phyloP scores from a whole-genome alignment of 2,113 vertebrate genomes.

The Uropsilus gracilis region DNA sequence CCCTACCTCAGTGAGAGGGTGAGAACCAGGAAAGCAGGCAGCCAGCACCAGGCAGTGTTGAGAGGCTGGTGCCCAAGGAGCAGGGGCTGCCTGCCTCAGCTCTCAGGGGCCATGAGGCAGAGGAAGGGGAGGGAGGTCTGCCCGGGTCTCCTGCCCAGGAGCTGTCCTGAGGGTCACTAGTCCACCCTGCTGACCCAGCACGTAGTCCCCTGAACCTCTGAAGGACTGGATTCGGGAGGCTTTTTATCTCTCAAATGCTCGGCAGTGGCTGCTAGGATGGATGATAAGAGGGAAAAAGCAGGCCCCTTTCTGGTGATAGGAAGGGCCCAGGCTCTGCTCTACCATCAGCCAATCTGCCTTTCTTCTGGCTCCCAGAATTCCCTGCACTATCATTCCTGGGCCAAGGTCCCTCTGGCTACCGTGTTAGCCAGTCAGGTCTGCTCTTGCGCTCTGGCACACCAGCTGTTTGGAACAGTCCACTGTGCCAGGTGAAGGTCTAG shows the following conservation, averaged over 20 bases:
- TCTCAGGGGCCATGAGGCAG: not conserved
- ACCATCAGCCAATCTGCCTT: fast-evolving
- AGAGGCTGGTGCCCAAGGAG: too few species aligned
- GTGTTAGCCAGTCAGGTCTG: not conserved
- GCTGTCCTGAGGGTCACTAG: not conserved
- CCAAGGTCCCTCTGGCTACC: not conserved
- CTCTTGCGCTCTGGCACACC: not conserved
- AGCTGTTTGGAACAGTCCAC: not conserved
- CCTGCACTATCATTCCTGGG: not conserved
- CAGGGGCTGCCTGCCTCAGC: too few species aligned
- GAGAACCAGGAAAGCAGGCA: not conserved
- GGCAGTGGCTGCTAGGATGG: not conserved
- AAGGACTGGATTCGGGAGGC: not conserved
- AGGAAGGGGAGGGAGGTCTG: too few species aligned
- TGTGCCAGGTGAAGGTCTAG: not conserved
- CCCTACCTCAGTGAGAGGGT: too few species aligned
- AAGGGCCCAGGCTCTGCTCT: not conserved
- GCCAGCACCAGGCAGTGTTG: too few species aligned
- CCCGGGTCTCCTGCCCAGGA: not conserved
- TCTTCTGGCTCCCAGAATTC: not conserved
- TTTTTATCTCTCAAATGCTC: not conserved
- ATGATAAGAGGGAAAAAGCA: too few species aligned
- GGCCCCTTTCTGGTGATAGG: not conserved
- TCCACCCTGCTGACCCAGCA: too few species aligned
- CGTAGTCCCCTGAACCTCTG: not conserved